phyloP scores from a whole-genome alignment of 2,888 invertebrate species.

The Mactromeris polynyma region DNA sequence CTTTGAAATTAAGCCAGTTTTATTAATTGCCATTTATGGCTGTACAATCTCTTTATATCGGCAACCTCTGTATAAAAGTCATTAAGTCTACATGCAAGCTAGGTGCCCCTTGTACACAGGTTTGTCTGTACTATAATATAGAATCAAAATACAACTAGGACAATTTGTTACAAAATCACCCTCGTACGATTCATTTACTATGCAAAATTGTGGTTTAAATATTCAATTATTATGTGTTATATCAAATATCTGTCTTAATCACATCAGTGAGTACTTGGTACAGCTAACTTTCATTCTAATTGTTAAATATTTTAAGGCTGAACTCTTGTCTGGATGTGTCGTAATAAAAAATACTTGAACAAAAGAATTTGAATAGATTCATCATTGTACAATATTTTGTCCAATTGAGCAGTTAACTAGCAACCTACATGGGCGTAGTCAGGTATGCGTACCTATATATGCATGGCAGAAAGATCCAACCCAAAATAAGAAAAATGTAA shows the following conservation, averaged over 20 bases:
- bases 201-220: not conserved
- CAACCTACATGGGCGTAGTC: not conserved
- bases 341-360: not conserved
- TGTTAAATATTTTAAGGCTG: not conserved
- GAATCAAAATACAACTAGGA: not conserved
- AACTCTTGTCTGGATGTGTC: not conserved
- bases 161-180: conserved; percentile 6
- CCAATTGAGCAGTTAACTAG: not conserved
- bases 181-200: not conserved
- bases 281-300: not conserved
- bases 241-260: not conserved
- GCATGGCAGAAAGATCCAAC: no score
- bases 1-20: no score
- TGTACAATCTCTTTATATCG: no score
- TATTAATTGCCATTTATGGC: no score
- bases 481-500: no score
- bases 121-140: not conserved
- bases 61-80: no score
- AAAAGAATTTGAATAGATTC: not conserved
- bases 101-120: not conserved
- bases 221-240: not conserved
- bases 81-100: not conserved
- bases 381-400: not conserved
- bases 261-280: not conserved
- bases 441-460: not conserved